A percentile compares a stretch with the other conserved stretches of the same genome.
Evolutionary conservation across 2,797 vertebrate genomes (phyloP).

Genomic region (Microctenopoma stevenorrisi): DNA sequence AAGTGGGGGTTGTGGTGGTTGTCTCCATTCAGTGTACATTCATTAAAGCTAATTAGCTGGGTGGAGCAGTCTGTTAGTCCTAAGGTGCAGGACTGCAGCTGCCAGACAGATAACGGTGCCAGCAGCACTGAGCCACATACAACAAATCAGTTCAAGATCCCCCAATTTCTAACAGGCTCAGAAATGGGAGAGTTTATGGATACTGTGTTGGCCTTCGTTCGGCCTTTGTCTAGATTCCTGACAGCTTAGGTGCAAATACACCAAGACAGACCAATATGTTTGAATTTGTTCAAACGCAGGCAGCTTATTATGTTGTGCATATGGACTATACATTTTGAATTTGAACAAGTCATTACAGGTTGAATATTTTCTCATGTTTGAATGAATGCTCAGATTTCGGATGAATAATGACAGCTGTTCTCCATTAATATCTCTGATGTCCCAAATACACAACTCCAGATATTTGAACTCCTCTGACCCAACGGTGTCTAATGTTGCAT

Average conservation of each 20-base stretch:
- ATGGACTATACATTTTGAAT: background rate
- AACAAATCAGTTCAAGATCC: conserved; percentile 23
- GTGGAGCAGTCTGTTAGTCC: conserved; percentile 33
- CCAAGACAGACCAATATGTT: background rate
- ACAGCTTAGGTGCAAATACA: background rate
- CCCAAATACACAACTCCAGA: background rate
- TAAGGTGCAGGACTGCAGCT: conserved; percentile 20
- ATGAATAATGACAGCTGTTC: background rate
- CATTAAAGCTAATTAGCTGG: conserved; percentile 48
- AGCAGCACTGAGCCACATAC: conserved; percentile 2
- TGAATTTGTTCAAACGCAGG: background rate
- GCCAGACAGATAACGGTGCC: conserved; percentile 14
- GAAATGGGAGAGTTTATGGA: background rate
- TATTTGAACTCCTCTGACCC: background rate
- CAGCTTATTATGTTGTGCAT: background rate
- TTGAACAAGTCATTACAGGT: background rate
- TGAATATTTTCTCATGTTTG: background rate
- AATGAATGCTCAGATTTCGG: background rate
- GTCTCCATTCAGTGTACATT: conserved; percentile 33
- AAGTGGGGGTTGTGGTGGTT: conserved; percentile 22
- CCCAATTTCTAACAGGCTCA: conserved; percentile 4
- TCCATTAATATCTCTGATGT: too few species aligned
- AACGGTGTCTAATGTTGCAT: background rate
- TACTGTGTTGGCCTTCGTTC: background rate
- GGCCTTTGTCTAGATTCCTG: background rate